These are phyloP conservation scores for Scalopus aquaticus DNA, from an alignment of 2,113 vertebrate genomes.

Conservation along the genomic window DNA sequence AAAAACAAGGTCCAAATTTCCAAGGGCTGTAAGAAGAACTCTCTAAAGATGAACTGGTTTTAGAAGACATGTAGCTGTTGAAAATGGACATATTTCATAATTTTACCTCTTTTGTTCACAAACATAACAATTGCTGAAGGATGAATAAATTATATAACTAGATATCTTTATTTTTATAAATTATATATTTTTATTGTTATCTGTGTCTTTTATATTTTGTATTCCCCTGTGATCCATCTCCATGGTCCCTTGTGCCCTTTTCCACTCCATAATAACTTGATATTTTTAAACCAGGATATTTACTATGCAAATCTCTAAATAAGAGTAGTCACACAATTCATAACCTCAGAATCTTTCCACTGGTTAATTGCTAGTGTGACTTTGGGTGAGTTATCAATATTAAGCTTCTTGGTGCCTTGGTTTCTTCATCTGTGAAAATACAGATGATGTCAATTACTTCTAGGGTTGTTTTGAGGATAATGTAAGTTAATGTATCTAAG, in stretches of 20 bases:
- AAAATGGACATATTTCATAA: background rate
- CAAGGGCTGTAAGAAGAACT: background rate
- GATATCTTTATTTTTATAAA: background rate
- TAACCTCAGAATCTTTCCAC: background rate
- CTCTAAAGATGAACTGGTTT: background rate
- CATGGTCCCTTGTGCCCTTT: background rate
- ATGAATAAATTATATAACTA: background rate
- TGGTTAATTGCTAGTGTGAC: background rate
- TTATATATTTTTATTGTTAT: too few species aligned
- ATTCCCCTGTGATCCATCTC: too few species aligned
- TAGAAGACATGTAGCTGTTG: background rate
- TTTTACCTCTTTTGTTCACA: background rate
- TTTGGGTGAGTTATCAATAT: background rate
- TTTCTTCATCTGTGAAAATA: background rate
- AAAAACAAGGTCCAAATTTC: background rate
- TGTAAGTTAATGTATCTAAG: background rate
- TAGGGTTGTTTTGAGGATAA: background rate
- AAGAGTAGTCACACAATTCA: rapidly evolving
- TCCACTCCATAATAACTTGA: background rate
- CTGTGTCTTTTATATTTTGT: too few species aligned
- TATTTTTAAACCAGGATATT: conserved; percentile 11
- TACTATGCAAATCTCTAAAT: background rate
- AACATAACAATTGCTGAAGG: background rate
- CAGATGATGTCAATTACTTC: background rate
- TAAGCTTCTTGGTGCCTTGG: background rate